Percentiles rank a stretch among this genome's conserved stretches.
Conservation (phyloP, 2,113 vertebrate species). For the Eleginops maclovinus region DNA sequence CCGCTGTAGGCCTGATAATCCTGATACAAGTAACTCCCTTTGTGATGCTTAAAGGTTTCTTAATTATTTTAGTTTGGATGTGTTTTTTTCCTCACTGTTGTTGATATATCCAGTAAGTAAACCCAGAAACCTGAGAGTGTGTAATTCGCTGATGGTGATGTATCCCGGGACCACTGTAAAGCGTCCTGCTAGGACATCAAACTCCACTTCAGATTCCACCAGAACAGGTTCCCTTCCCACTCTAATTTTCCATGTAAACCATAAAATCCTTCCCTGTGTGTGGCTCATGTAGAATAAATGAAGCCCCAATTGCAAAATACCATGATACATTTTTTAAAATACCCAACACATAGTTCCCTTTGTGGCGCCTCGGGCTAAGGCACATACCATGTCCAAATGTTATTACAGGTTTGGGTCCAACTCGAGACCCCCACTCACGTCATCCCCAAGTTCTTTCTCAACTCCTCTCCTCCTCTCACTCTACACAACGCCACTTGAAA, state of each 20-base stretch:
- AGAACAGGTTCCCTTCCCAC: slow-evolving; percentile 9
- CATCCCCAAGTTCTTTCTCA: slow-evolving; percentile 19
- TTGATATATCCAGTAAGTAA: not conserved
- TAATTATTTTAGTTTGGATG: not conserved
- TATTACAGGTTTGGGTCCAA: slow-evolving; percentile 32
- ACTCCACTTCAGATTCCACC: slow-evolving; percentile 9
- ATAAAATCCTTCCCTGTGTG: slow-evolving; percentile 23
- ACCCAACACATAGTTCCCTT: slow-evolving; percentile 27
- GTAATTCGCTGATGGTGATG: not conserved
- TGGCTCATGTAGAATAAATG: slow-evolving; percentile 52
- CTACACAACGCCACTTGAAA: not conserved
- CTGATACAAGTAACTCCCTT: not conserved
- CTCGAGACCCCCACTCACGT: slow-evolving; percentile 9
- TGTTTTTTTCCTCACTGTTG: not conserved
- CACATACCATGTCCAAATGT: slow-evolving; percentile 43
- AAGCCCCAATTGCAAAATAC: slow-evolving; percentile 44
- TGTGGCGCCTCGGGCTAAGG: slow-evolving; percentile 13
- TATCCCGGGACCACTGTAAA: not conserved
- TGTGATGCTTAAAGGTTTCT: not conserved
- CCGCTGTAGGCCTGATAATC: not conserved
- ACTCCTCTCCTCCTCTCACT: slow-evolving; percentile 4
- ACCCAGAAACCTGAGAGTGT: not conserved
- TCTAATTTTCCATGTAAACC: slow-evolving; percentile 54
- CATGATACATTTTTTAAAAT: slow-evolving; percentile 58
- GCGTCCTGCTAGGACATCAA: not conserved